Percentiles rank a stretch among this genome's conserved stretches.
These are phyloP conservation scores for Lycocorax pyrrhopterus DNA, from an alignment of 2,113 vertebrate genomes.

Conservation along the genomic window DNA sequence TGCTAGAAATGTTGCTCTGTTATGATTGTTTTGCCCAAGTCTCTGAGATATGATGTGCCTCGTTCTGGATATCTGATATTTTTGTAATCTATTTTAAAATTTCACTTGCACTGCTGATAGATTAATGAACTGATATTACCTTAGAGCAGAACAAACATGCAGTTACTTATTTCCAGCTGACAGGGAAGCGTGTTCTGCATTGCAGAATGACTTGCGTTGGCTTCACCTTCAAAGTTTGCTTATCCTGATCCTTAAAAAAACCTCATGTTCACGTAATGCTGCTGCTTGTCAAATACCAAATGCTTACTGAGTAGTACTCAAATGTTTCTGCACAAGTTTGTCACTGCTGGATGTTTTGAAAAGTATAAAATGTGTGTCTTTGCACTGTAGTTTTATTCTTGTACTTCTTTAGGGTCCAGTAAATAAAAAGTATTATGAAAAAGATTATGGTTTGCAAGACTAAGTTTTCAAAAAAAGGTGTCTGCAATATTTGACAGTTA, in stretches of 20 bases:
- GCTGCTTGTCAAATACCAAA: neutral
- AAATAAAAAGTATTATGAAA: neutral
- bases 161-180: neutral
- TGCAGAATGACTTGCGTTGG: neutral
- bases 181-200: neutral
- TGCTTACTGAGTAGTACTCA: neutral
- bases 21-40: neutral
- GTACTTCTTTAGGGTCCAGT: neutral
- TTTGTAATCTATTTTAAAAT: neutral
- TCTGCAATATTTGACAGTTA: neutral
- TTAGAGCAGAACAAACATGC: neutral
- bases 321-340: neutral
- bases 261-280: neutral
- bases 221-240: neutral
- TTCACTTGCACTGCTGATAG: neutral
- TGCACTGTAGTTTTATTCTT: neutral
- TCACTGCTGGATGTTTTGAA: neutral
- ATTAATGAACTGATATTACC: neutral
- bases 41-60: rapidly evolving
- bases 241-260: neutral
- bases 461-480: neutral
- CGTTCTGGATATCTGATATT: neutral
- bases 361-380: neutral
- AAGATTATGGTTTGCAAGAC: neutral
- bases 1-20: neutral